Evolutionary conservation across 2,888 invertebrate genomes (phyloP).

Genomic region (Ophraella communa): DNA sequence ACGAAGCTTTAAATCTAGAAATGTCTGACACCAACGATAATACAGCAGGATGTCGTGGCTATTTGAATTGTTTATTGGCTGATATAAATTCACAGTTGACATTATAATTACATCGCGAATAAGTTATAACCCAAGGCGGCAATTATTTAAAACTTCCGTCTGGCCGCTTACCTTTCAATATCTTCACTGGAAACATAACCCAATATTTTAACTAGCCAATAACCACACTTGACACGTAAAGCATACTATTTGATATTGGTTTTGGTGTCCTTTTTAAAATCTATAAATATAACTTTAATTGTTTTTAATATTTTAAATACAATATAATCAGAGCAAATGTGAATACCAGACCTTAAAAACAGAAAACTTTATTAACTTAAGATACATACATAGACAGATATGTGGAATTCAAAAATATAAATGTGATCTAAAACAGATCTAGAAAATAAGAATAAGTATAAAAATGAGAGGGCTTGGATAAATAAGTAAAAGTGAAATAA

Average conservation of each 20-base stretch:
- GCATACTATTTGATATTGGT: background rate
- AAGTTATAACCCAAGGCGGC: slow-evolving; percentile 45
- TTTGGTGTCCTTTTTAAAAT: too few species aligned
- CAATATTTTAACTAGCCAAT: background rate
- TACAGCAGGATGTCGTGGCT: slow-evolving; percentile 50
- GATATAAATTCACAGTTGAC: slow-evolving; percentile 53
- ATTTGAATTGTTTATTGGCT: slow-evolving; percentile 53
- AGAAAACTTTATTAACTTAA: too few species aligned
- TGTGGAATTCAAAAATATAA: too few species aligned
- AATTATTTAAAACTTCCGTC: slow-evolving; percentile 41
- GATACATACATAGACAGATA: too few species aligned
- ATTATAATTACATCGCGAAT: slow-evolving; percentile 52
- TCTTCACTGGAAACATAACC: slow-evolving; percentile 3
- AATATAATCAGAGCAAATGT: too few species aligned
- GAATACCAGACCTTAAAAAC: too few species aligned
- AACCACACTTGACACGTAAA: background rate
- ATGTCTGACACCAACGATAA: slow-evolving; percentile 43
- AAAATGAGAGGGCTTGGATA: too few species aligned
- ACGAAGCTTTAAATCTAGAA: slow-evolving; percentile 40
- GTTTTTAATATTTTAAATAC: too few species aligned
- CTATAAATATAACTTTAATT: too few species aligned
- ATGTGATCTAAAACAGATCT: too few species aligned
- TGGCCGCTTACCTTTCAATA: slow-evolving; percentile 9
- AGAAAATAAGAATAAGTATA: too few species aligned
- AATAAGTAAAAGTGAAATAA: too few species aligned